Base-by-base conservation (phyloP, 2,888 invertebrate genomes). In the Xylophagus ater region DNA sequence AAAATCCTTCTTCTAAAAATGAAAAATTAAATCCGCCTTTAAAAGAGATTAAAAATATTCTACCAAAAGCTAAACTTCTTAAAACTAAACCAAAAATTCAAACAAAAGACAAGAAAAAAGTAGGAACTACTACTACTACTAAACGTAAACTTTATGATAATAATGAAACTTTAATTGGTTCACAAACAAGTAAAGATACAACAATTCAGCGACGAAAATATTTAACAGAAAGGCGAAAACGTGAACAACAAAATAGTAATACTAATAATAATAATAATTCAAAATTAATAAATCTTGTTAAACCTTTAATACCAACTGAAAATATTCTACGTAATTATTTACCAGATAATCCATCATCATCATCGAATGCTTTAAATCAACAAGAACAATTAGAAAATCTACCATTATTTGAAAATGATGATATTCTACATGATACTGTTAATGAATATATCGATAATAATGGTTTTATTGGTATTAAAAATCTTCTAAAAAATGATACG, bases 401-500 rank as follows among this genome's bases (percentile, higher is more conserved):
- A n/a, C n/a, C n/a, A n/a, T n/a, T n/a, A n/a, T n/a, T n/a, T 36
- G 19, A 10, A 12, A 35, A 26, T 14, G 35, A 26, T 28, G 29
- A 36, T n/a, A n/a, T 21, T 29, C 21, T 37, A 17, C 31, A 24
- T 18, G 17, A 37, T 9, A 23, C 4, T 10, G 23, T 37, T 10
- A 25, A 31, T 13, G 37, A 37, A n/a, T 37, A 37, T 24, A 17
- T 24, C 12, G 31, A 24, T 12, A 37, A 37, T 37, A 15, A 13
- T 6, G 31, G 37, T 9, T 37, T 31, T 24, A 24, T 37, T 15
- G 37, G 37, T 8, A 37, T 37, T 15, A 37, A 37, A 15, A 31
- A 17, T n/a, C 21, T 31, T 25, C 24, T 37, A 18, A 31, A 31
- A 8, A 12, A 24, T 18, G 7, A 23, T 1, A 31, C 2, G 4